These are phyloP conservation scores for Heliocidaris erythrogramma DNA, from an alignment of 35 echinoderm and acorn worm species.

Conservation along the genomic window DNA sequence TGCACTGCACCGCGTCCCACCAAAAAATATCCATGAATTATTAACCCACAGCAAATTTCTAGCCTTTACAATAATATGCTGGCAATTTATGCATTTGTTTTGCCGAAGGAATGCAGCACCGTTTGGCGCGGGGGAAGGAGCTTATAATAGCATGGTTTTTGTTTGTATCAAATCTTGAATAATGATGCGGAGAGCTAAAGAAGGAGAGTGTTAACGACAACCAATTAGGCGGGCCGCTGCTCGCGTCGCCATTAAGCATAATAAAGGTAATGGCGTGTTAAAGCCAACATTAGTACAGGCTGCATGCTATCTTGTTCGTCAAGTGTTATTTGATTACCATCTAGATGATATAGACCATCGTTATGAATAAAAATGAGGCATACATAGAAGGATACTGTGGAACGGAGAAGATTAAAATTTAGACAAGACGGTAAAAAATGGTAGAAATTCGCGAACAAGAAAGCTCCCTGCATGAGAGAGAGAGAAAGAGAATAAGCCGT, in stretches of 20 bases:
- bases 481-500: neutral
- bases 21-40: slow-evolving; percentile 24
- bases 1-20: neutral
- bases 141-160: neutral
- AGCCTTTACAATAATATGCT: neutral
- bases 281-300: slow-evolving; percentile 36
- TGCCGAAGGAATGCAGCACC: neutral
- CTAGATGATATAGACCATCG: neutral
- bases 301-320: slow-evolving; percentile 6
- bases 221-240: slow-evolving; percentile 22
- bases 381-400: neutral
- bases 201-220: slow-evolving; percentile 17
- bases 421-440: neutral
- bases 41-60: neutral
- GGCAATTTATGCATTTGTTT: slow-evolving; percentile 4
- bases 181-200: neutral
- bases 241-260: neutral
- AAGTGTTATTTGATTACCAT: slow-evolving; percentile 33
- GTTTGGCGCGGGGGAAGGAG: neutral
- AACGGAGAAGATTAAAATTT: neutral
- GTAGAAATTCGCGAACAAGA: neutral
- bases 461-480: too few relatives aligned
- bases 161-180: neutral
- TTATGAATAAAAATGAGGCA: neutral
- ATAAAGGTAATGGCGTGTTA: slow-evolving; percentile 38